Base-by-base conservation (phyloP, 2,113 vertebrate genomes). In the Solea solea region DNA sequence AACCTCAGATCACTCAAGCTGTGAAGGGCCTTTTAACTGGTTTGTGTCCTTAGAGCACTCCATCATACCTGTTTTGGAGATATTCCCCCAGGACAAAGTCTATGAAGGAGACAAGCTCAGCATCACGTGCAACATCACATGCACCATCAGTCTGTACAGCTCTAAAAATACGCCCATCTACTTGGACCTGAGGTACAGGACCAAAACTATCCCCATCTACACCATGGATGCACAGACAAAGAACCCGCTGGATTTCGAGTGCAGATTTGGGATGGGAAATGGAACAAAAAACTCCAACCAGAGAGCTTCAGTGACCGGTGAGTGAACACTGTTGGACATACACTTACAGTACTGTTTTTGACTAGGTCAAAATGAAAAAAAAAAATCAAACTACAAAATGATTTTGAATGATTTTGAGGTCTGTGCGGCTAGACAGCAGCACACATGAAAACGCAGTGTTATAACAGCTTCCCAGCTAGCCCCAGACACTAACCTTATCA, bases 91-190 rank as follows among this genome's bases (percentile, higher is more conserved):
- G 21, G 1, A 54, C 3, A 25, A 70, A 0, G 34, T 94, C 55
- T 90, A 78, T 3, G 94, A 94, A 70, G 94, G 93, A 48, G 93
- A 94, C 64, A 9, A 0, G 0, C 76, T 94, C 9, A 14, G 8
- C 45, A 69, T 93, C 62, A 61, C 7, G 0, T 94, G 93, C 67
- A 58, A 4, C 4, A 15, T 82, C 44, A 25, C 0, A 8, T n/a
- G 4, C 13, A 0, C 2, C 21, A 21, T 21, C 21, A 21, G 21
- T 4, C 1, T 2, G 2, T 4, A 0, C 13, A 53, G 0, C 25
- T 4, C 42, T 3, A 5, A 15, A 1, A 11, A 0, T 0, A 0
- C 0, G 0, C 15, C 39, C 3, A 7, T 52, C 5, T 0, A 1
- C 1, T 52, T 91, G 5, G 46, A 50, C 57, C 63, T 94, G 65